Evolutionary conservation across 1,140 invertebrate species (phyloP).

Genomic region (Dendroctonus ponderosae): DNA sequence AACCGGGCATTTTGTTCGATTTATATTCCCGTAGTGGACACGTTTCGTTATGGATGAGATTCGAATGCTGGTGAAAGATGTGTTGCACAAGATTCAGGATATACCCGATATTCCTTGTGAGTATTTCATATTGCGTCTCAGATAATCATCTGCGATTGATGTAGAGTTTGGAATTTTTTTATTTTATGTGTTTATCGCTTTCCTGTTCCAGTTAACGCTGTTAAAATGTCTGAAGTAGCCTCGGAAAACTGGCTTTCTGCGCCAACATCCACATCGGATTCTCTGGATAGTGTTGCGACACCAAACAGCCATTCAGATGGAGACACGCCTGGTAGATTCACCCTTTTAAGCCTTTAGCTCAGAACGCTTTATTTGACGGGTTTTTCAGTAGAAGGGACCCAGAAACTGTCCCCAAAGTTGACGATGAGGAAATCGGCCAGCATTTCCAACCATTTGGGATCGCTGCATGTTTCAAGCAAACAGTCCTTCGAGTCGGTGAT

Average conservation of each 20-base stretch:
- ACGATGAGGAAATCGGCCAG: too few relatives aligned
- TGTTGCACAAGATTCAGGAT: conserved; percentile 27
- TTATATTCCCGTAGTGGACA: not conserved
- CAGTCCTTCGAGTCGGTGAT: not conserved
- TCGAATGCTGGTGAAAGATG: conserved; percentile 26
- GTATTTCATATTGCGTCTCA: not conserved
- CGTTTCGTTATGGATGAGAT: conserved; percentile 21
- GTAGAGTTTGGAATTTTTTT: not conserved
- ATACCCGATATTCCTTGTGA: conserved; percentile 29
- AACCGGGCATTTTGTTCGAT: too few relatives aligned
- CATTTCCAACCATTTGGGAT: too few relatives aligned
- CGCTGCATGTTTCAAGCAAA: too few relatives aligned
- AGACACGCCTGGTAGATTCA: too few relatives aligned
- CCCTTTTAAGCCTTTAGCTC: too few relatives aligned
- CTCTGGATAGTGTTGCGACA: too few relatives aligned
- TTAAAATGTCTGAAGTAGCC: conserved; percentile 19
- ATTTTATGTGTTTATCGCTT: not conserved
- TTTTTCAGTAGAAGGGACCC: too few relatives aligned
- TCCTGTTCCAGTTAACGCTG: conserved; percentile 7
- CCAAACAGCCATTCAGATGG: too few relatives aligned
- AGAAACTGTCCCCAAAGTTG: too few relatives aligned
- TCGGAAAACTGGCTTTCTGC: not conserved
- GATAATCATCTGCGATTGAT: not conserved
- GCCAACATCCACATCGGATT: not conserved
- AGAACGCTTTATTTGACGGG: too few relatives aligned